Evolutionary conservation across 2,113 vertebrate genomes (phyloP), one percentile per base, ranked within the genome.

Genomic region (Rhinopomastus cyanomelas): DNA sequence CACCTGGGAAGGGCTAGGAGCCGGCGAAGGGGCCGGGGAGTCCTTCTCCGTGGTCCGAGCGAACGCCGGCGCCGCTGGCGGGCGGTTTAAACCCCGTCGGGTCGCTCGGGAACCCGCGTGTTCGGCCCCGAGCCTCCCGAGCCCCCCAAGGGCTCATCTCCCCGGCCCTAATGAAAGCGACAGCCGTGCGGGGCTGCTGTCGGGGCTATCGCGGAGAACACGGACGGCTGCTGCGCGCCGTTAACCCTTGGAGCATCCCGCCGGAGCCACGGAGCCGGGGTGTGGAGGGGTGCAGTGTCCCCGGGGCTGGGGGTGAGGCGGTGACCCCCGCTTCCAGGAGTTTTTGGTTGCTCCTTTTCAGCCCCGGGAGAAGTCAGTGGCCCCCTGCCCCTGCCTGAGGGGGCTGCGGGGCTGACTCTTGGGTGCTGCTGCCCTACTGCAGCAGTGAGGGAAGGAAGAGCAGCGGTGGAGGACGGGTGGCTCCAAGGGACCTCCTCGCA

Each of bases 141-240:
- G 3, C 52, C 75, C 72, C 79, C 62, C 36, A 96, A 96, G 95
- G 79, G 91, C 52, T 96, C 94, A 96, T 94, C 89, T 94, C 67
- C 77, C 34, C 56, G 12, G 90, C 8, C 34, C 88, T 96, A 95
- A 96, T 96, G 95, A 87, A 95, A 95, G 89, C 60, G 95, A 96
- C 96, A 96, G 89, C 87, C 80, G 65, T 91, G 95, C 85, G 96
- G 82, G 56, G 67, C 78, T 89, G 95, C 89, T 86, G 79, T 93
- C 86, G 89, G 88, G 85, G 86, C 51, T 55, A 92, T 52, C 85
- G 93, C 18, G 44, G 81, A 91, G 94, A 81, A 95, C 89, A 93
- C 89, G 94, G 84, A 91, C 91, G 91, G 87, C 77, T 71, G 51
- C 51, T 14, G 79, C 69, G 71, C 8, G 3, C 46, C 5, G 1